A percentile compares a stretch with the other conserved stretches of the same genome.
These are phyloP conservation scores for Ctenicera cuprea DNA, from an alignment of 2,888 invertebrate genomes.

Conservation along the genomic window DNA sequence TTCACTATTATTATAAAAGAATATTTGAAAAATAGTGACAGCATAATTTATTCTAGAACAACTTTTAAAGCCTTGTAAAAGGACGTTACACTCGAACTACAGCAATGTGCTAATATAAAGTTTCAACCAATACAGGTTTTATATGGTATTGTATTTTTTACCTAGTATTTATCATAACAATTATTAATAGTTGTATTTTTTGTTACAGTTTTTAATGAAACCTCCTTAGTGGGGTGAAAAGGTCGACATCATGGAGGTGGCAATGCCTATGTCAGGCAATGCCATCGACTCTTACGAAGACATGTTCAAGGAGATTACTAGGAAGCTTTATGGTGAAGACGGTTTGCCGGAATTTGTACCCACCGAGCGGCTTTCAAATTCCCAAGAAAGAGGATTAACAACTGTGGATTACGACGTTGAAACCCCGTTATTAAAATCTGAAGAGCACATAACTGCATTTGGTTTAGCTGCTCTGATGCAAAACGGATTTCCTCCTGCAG, in stretches of 20 bases:
- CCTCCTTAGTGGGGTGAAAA: conserved; percentile 41
- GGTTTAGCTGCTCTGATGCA: conserved; percentile 86
- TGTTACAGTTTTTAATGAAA: conserved; percentile 41
- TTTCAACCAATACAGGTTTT: too few species aligned
- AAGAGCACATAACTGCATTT: conserved; percentile 84
- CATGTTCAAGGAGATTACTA: conserved; percentile 94
- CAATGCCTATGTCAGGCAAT: conserved; percentile 77
- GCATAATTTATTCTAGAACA: too few species aligned
- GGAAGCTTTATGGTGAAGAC: conserved; percentile 93
- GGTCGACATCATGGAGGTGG: conserved; percentile 69
- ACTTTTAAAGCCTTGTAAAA: too few species aligned
- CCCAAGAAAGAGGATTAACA: conserved; percentile 68
- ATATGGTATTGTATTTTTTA: too few species aligned
- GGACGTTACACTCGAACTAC: too few species aligned
- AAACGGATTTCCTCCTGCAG: conserved; percentile 81
- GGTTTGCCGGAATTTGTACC: conserved; percentile 70
- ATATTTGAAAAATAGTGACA: too few species aligned
- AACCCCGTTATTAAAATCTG: conserved; percentile 77
- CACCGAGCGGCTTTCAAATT: conserved; percentile 66
- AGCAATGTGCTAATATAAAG: too few species aligned
- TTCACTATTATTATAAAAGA: too few species aligned
- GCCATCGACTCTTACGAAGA: conserved; percentile 86
- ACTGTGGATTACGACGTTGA: conserved; percentile 74
- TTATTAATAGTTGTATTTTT: background rate
- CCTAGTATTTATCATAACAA: too few species aligned